Base-by-base conservation (phyloP, 2,888 invertebrate species). In the Tolmerus cingulatus region DNA sequence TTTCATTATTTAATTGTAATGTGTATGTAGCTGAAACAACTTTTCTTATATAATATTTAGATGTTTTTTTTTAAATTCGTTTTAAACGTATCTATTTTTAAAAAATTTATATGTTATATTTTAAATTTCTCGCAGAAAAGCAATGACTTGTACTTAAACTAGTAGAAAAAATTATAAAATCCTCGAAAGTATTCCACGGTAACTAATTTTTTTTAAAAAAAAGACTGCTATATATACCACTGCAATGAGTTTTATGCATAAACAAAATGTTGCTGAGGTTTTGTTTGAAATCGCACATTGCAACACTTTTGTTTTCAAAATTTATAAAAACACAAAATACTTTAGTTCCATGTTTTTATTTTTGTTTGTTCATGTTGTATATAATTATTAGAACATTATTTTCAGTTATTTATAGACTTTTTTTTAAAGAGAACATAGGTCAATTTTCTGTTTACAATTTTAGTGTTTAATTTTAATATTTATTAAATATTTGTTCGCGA, bases 401-500 rank as follows among this genome's bases (percentile, higher is more conserved):
- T 82, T 82, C 9, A 40, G 19, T 82, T 57, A 81, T 82, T 82
- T 57, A 57, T 82, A 19, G 12, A 76, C 16, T 16, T 46, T 51
- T 51, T 51, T 51, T 51, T 27, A 12, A 12, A 66, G 14, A 40
- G 40, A 66, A 66, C 66, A 66, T 66, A 66, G 66, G 66, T 12
- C 27, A 66, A 27, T 51, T 51, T 51, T 51, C n/a, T 66, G 66
- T 66, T 66, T 66, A 66, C 19, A 66, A 23, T 27, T 66, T 66
- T 66, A 66, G 27, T 55, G 55, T 66, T 66, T 66, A 66, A 9
- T 66, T 66, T 19, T 12, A 66, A 27, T 30, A 57, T 82, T 82
- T 82, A 37, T 66, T 82, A 82, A 82, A 57, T 66, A 82, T 82
- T 82, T 82, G 82, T 82, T 82, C 82, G 66, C n/a, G 23, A 51